Conservation (phyloP, 2,888 invertebrate genomes). For the Ametastegia equiseti region DNA sequence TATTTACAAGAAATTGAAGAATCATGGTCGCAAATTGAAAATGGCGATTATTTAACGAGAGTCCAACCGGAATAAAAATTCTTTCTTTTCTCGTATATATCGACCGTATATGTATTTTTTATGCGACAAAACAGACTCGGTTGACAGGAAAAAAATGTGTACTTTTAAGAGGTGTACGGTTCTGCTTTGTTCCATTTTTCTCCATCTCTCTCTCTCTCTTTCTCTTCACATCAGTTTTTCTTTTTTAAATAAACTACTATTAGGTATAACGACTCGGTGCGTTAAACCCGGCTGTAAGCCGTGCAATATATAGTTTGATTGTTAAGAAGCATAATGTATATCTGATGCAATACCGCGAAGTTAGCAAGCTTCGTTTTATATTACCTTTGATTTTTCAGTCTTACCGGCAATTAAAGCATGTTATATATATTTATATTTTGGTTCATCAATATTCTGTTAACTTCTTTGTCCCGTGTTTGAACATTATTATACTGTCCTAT, state of each 20-base stretch:
- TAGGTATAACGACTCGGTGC: background rate
- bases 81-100: too few relatives aligned
- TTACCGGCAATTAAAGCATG: slow-evolving; percentile 61
- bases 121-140: background rate
- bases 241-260: slow-evolving; percentile 27
- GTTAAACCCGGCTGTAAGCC: background rate
- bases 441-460: slow-evolving; percentile 44
- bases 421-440: slow-evolving; percentile 50
- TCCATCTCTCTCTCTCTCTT: background rate
- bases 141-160: background rate
- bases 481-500: background rate
- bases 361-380: slow-evolving; percentile 15
- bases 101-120: too few relatives aligned
- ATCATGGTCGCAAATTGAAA: background rate
- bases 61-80: too few relatives aligned
- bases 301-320: slow-evolving; percentile 14
- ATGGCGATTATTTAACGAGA: background rate
- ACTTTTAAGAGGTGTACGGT: background rate
- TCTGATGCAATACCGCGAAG: slow-evolving; percentile 27
- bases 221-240: background rate
- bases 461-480: slow-evolving; percentile 11
- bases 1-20: background rate
- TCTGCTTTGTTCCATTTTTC: background rate
- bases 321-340: slow-evolving; percentile 38
- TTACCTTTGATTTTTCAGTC: slow-evolving; percentile 68